These are phyloP conservation scores for Phorcus lineatus DNA, from an alignment of 2,888 invertebrate species.

Conservation along the genomic window DNA sequence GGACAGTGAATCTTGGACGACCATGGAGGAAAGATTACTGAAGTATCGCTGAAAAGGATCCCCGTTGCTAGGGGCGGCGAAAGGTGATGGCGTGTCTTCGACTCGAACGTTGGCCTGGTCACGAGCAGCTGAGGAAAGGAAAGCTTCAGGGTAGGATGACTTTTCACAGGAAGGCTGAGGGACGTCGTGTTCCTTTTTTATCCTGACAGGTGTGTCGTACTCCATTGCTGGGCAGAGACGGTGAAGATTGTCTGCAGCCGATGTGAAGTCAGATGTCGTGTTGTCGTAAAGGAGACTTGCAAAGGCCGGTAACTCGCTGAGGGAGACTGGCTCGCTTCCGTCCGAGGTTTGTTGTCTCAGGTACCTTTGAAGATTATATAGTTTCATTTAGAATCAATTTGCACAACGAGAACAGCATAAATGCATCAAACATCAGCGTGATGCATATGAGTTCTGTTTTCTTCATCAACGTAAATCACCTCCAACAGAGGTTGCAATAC, in stretches of 20 bases:
- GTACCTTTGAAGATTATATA: background rate
- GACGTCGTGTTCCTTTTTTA: background rate
- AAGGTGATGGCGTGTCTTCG: background rate
- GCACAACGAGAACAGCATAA: no score
- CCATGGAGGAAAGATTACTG: background rate
- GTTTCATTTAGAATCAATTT: no score
- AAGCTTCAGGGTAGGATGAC: background rate
- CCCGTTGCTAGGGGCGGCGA: background rate
- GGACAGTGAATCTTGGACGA: background rate
- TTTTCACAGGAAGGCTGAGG: background rate
- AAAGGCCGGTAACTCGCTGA: background rate
- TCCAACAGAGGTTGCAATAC: no score
- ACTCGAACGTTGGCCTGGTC: background rate
- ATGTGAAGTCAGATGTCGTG: background rate
- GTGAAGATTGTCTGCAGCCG: constrained; percentile 1
- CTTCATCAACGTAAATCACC: no score
- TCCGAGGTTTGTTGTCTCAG: background rate
- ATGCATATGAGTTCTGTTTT: no score
- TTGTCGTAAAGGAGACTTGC: constrained; percentile 2
- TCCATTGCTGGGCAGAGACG: background rate
- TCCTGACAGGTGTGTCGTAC: background rate
- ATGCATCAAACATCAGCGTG: no score
- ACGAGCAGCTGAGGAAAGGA: background rate
- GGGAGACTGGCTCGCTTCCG: background rate
- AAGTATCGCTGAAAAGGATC: background rate